These are phyloP conservation scores for Grammomys surdaster DNA, from an alignment of 2,113 vertebrate genomes.

Conservation along the genomic window DNA sequence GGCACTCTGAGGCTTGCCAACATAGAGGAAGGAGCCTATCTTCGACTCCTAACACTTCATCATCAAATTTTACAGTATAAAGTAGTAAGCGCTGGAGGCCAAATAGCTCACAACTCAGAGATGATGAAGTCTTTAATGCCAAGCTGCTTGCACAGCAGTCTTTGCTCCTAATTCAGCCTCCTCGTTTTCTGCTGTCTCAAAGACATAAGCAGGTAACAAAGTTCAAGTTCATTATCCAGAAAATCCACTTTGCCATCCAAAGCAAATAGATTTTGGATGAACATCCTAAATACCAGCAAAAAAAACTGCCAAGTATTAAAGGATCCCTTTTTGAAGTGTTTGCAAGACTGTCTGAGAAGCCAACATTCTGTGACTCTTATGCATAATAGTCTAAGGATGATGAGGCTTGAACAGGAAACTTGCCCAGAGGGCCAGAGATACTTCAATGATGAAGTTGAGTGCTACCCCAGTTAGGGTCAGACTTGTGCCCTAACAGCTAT, in stretches of 20 bases:
- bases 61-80: constrained; percentile 54
- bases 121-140: constrained; percentile 61
- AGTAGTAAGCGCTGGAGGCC: neutral
- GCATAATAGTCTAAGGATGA: neutral
- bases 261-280: constrained; percentile 53
- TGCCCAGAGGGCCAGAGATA: neutral
- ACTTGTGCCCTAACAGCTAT: neutral
- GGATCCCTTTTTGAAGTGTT: constrained; percentile 44
- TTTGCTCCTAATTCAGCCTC: neutral
- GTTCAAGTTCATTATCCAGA: constrained; percentile 66
- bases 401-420: neutral
- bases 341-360: neutral
- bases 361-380: neutral
- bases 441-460: neutral
- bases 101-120: constrained; percentile 52
- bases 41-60: constrained; percentile 50
- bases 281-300: constrained; percentile 14
- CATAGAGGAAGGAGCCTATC: constrained; percentile 7
- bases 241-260: constrained; percentile 62
- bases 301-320: constrained; percentile 62
- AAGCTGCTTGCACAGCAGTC: constrained; percentile 43
- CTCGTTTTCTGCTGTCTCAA: constrained; percentile 10
- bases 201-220: constrained; percentile 53
- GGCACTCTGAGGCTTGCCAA: constrained; percentile 61
- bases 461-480: neutral